phyloP scores from a whole-genome alignment of 2,113 vertebrate species.

The Cinclus mexicanus region DNA sequence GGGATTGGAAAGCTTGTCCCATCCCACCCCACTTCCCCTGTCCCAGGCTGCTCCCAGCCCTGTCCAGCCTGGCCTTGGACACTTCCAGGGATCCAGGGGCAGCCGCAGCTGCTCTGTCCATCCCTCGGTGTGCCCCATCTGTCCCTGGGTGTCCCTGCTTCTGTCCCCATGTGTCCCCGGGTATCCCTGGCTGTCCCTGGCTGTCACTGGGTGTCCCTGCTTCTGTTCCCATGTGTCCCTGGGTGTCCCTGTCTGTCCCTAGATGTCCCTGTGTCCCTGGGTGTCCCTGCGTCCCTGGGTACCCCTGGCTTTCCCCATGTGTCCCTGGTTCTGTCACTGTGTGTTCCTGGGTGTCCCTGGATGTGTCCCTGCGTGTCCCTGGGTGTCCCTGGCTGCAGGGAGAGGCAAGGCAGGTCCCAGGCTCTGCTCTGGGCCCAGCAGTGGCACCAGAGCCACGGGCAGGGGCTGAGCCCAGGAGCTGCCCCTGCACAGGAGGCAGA shows the following conservation, averaged over 20 bases:
- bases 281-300: too few species aligned
- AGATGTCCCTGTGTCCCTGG: neutral
- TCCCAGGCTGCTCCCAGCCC: neutral
- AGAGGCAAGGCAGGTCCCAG: neutral
- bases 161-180: neutral
- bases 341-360: accelerated
- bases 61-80: neutral
- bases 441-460: neutral
- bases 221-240: neutral
- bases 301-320: neutral
- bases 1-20: neutral
- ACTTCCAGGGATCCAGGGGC: neutral
- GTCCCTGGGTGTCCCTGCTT: neutral
- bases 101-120: neutral
- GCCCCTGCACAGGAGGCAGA: neutral
- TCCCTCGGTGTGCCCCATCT: accelerated
- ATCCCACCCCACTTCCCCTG: neutral
- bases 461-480: neutral
- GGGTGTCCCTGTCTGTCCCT: neutral
- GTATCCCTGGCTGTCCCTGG: neutral
- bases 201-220: neutral
- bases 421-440: neutral
- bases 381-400: neutral
- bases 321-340: neutral
- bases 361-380: neutral